Percentiles rank a stretch among this genome's conserved stretches.
phyloP scores from a whole-genome alignment of 2,888 invertebrate species.

The Scaptomyza caliginosa region DNA sequence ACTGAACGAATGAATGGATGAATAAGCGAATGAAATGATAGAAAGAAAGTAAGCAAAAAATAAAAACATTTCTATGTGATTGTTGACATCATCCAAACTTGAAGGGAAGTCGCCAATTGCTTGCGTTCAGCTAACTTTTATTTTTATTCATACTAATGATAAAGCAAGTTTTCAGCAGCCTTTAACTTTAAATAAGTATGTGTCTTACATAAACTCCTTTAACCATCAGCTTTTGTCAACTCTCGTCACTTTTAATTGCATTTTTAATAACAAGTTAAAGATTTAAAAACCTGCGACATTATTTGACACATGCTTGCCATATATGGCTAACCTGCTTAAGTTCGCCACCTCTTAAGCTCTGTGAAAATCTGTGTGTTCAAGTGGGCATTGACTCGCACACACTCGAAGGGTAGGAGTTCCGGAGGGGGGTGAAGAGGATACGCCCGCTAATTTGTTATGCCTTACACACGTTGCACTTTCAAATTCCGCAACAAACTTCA shows the following conservation, averaged over 20 bases:
- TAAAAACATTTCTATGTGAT: conserved; percentile 30
- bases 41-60: conserved; percentile 28
- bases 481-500: conserved; percentile 80
- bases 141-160: conserved; percentile 16
- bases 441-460: conserved; percentile 74
- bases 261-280: conserved; percentile 1
- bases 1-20: conserved; percentile 19
- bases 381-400: conserved; percentile 18
- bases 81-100: conserved; percentile 23
- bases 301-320: conserved; percentile 5
- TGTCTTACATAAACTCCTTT: too few relatives aligned
- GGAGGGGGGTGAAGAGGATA: neutral
- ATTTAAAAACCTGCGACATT: neutral
- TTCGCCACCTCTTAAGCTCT: conserved; percentile 41
- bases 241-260: neutral
- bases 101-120: conserved; percentile 33
- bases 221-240: neutral
- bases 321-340: conserved; percentile 34
- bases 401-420: neutral
- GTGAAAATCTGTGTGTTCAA: conserved; percentile 53
- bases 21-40: conserved; percentile 2
- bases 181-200: neutral
- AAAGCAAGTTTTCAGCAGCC: neutral
- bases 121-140: conserved; percentile 10
- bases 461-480: conserved; percentile 80